Evolutionary conservation across 2,888 invertebrate genomes (phyloP).

Genomic region (Zootermopsis nevadensis): DNA sequence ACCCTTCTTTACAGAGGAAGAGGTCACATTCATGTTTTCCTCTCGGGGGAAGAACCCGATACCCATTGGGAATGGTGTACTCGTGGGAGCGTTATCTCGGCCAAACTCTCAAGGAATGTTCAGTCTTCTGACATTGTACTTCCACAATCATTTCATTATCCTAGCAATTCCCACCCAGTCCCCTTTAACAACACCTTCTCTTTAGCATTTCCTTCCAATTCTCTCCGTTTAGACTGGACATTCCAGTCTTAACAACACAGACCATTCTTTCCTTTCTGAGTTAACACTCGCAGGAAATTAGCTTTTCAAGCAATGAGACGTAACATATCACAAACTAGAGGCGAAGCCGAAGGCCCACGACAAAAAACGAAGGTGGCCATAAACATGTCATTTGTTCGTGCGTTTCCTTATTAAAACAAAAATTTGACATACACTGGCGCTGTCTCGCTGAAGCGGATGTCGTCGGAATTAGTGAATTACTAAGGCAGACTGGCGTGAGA

Average conservation of each 20-base stretch:
- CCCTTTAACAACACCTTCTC: constrained; percentile 27
- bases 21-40: no score
- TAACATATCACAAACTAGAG: constrained; percentile 12
- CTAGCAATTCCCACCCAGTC: not conserved
- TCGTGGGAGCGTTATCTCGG: no score
- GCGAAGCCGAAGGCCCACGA: not conserved
- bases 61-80: no score
- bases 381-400: constrained; percentile 42
- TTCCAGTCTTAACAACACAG: constrained; percentile 25
- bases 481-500: not conserved
- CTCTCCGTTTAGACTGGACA: constrained; percentile 36
- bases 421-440: constrained; percentile 14
- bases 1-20: no score
- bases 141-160: constrained; percentile 30
- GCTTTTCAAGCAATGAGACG: constrained; percentile 47
- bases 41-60: no score
- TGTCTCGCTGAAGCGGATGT: constrained; percentile 7
- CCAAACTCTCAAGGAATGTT: no score
- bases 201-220: constrained; percentile 43
- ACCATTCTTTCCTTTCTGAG: constrained; percentile 12
- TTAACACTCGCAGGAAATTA: constrained; percentile 42
- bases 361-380: constrained; percentile 44
- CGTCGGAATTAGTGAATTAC: not conserved
- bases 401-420: constrained; percentile 29
- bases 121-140: not conserved